Base-by-base conservation (phyloP, 2,797 vertebrate species). In the Sebastes hubbsi region DNA sequence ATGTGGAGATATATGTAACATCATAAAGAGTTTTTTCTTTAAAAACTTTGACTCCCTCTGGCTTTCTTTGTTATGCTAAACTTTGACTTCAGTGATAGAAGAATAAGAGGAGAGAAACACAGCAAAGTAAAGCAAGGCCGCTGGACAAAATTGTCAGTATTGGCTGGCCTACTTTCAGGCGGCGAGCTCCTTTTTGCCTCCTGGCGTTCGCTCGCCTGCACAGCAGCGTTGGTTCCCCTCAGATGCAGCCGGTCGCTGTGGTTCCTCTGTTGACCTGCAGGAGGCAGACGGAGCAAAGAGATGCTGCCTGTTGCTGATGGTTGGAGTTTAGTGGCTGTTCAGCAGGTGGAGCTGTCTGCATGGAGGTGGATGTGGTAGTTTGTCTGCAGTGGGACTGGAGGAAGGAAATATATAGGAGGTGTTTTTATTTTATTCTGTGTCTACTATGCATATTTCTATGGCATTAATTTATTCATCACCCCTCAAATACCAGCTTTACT, bases 151-250 rank as follows among this genome's bases (percentile, higher is more conserved):
- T 72, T 77, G 77, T 71, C 72, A 63, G 14, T 59, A 27, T 29
- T 82, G 65, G 81, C 81, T 94, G 92, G 69, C 92, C 91, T 94
- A 94, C 92, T 94, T 95, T 93, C 52, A 59, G 5, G 2, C 32
- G 18, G 1, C 1, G 0, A 11, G 80, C 88, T 92, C 81, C 68
- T 67, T 84, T 88, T 20, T 38, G 86, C 90, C 92, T 22, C 88
- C 94, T 94, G 90, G 69, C 83, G 93, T 88, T 54, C 4, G 70
- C 29, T 16, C 8, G 0, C 1, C 22, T 24, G 8, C 4, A 60
- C 59, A 4, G 14, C 4, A 11, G 22, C 0, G 6, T 10, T 4
- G 1, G 0, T 42, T 3, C 1, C 3, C 18, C 29, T 16, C 2
- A 1, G 4, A 6, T 0, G 0, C 9, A 13, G 30, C 18, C 12